phyloP scores from a whole-genome alignment of 2,113 vertebrate species.

The Ondatra zibethicus region DNA sequence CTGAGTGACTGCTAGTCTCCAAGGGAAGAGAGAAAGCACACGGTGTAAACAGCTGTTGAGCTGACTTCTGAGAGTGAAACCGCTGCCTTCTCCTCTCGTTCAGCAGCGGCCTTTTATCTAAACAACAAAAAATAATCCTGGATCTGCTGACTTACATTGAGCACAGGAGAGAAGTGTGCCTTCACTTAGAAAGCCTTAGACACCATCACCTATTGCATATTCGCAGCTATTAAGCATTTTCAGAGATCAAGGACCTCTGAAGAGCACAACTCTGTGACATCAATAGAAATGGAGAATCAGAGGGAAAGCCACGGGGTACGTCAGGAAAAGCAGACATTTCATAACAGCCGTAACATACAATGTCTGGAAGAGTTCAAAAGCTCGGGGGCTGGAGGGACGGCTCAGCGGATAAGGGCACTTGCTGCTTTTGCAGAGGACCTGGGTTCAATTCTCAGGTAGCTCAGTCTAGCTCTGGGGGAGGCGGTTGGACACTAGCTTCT shows the following conservation, averaged over 20 bases:
- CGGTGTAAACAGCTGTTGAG: not conserved
- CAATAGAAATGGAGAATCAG: slow-evolving; percentile 21
- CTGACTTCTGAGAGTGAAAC: not conserved
- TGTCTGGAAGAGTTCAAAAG: not conserved
- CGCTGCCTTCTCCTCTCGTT: not conserved
- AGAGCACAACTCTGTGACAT: slow-evolving; percentile 5
- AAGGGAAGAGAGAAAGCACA: slow-evolving; percentile 5
- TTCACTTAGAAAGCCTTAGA: not conserved
- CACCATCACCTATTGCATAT: not conserved
- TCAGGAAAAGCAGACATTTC: slow-evolving; percentile 24
- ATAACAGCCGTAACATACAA: not conserved
- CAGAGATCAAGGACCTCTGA: slow-evolving; percentile 8
- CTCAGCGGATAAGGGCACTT: not conserved
- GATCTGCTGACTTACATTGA: not conserved
- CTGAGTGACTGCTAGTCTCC: not conserved
- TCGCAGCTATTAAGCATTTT: not conserved
- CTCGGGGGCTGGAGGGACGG: not conserved
- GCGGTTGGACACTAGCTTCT: not conserved
- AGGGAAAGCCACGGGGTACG: not conserved
- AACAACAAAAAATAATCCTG: not conserved
- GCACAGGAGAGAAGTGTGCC: not conserved
- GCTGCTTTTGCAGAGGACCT: not conserved
- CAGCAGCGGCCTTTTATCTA: not conserved
- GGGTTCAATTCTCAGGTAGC: not conserved
- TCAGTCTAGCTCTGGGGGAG: not conserved